Evolutionary conservation across 1,140 invertebrate species (phyloP), one percentile per base, ranked within the genome.

Genomic region (Drosophila littoralis): DNA sequence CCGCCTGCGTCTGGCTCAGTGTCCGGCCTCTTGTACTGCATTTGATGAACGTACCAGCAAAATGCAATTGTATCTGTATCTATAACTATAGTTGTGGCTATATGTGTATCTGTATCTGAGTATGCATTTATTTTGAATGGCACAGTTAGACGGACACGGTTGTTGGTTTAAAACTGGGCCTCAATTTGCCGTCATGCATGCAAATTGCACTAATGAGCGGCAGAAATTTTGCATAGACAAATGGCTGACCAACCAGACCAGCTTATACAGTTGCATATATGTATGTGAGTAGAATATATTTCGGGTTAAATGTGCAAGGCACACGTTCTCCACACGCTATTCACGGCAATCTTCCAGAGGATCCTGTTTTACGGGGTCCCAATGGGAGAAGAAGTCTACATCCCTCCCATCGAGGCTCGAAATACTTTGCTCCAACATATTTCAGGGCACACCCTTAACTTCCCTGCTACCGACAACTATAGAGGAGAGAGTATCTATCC

Each of bases 161-260:
- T 73, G 57, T 15, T 69, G 71, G 66, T 71, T 79, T 65, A 52
- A 80, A 74, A 43, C 64, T 77, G 77, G 64, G 65, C 36, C 76
- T 74, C 81, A 79, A 88, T 86, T 86, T 86, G 82, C 79, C 73
- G 65, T 77, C 85, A 88, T 88, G 82, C 83, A 88, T 86, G 82
- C 82, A 88, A 86, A 86, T 86, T 82, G 82, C 83, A 88, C 83
- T 86, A 86, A 86, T 86, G 83, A 88, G 83, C 75, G 71, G 42
- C 52, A 60, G 71, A 82, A 86, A 86, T 86, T 86, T 88, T 74
- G 83, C 83, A 88, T 86, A 88, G 75, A 76, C 83, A 88, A 86
- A 86, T 77, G 75, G 60, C 42, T 67, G 75, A 35, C 43, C 71
- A 74, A 43, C 6, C 38, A 43, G 38, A 28, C 28, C 45, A 45